Percentiles rank a stretch among this genome's conserved stretches.
Conservation (phyloP, 2,113 vertebrate genomes). For the Tor tambroides region DNA sequence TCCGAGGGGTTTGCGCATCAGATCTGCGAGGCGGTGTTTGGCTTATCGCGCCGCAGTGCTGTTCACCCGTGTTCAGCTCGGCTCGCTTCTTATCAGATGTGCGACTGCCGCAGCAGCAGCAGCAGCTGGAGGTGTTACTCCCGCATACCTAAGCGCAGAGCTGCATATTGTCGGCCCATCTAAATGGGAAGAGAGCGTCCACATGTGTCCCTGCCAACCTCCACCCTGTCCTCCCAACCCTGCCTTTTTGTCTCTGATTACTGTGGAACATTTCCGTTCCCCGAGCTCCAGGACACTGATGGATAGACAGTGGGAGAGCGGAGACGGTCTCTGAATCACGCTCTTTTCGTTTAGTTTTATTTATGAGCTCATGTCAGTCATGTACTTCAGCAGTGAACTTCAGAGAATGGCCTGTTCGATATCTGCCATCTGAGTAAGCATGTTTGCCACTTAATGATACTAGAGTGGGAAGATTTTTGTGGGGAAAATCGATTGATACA, state of each 20-base stretch:
- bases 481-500: slow-evolving; percentile 43
- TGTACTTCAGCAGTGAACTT: slow-evolving; percentile 21
- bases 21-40: slow-evolving; percentile 25
- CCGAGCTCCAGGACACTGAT: slow-evolving; percentile 38
- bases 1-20: background rate
- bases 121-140: slow-evolving; percentile 12
- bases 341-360: slow-evolving; percentile 25
- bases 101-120: background rate
- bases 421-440: slow-evolving; percentile 32
- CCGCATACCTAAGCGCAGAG: slow-evolving; percentile 12
- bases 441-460: slow-evolving; percentile 39
- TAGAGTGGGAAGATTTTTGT: slow-evolving; percentile 19
- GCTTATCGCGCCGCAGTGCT: slow-evolving; percentile 24
- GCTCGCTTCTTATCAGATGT: slow-evolving; percentile 23
- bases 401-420: slow-evolving; percentile 37
- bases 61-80: slow-evolving; percentile 25
- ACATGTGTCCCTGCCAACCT: slow-evolving; percentile 25
- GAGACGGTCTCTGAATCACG: slow-evolving; percentile 27
- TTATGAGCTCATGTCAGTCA: slow-evolving; percentile 1
- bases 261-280: background rate
- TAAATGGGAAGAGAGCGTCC: slow-evolving; percentile 17
- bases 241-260: slow-evolving; percentile 26
- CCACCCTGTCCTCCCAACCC: slow-evolving; percentile 22
- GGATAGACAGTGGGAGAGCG: slow-evolving; percentile 26
- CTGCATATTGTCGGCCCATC: slow-evolving; percentile 10